A percentile compares a stretch with the other conserved stretches of the same genome.
phyloP scores from a whole-genome alignment of 2,797 vertebrate species.

The Brotula barbata region DNA sequence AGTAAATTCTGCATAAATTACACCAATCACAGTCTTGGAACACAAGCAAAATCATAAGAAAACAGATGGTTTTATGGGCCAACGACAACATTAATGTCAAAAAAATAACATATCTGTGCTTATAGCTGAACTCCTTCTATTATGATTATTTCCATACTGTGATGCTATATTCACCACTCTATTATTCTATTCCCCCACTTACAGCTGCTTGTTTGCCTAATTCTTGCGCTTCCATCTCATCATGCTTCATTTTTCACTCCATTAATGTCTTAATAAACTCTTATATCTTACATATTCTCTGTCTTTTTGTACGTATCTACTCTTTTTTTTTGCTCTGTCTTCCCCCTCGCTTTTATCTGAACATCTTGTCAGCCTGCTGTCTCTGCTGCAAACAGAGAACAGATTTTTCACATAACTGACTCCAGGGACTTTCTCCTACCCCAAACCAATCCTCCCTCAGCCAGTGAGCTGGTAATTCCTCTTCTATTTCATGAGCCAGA shows the following conservation, averaged over 20 bases:
- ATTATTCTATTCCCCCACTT: too few relatives aligned
- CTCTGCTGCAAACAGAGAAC: constrained; percentile 45
- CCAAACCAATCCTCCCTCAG: constrained; percentile 23
- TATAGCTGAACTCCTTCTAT: background rate
- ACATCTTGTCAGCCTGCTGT: constrained; percentile 30
- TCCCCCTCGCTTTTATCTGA: constrained; percentile 33
- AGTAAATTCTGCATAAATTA: background rate
- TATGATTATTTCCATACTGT: background rate
- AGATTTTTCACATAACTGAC: constrained; percentile 57
- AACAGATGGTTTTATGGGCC: too few relatives aligned
- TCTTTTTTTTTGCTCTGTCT: constrained; percentile 17
- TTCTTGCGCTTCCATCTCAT: too few relatives aligned
- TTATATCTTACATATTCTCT: constrained; percentile 8
- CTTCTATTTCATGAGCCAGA: constrained; percentile 38
- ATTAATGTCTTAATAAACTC: constrained; percentile 16
- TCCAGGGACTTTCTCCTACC: constrained; percentile 43
- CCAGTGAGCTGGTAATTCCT: constrained; percentile 8
- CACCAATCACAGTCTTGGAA: too few relatives aligned
- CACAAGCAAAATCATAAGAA: too few relatives aligned
- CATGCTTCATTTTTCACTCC: background rate
- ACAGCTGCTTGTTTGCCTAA: too few relatives aligned
- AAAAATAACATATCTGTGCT: background rate
- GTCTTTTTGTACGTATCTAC: constrained; percentile 11
- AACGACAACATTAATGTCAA: background rate
- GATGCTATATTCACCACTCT: background rate